Conservation (phyloP, 1,140 invertebrate species). For the Caenorhabditis briggsae region DNA sequence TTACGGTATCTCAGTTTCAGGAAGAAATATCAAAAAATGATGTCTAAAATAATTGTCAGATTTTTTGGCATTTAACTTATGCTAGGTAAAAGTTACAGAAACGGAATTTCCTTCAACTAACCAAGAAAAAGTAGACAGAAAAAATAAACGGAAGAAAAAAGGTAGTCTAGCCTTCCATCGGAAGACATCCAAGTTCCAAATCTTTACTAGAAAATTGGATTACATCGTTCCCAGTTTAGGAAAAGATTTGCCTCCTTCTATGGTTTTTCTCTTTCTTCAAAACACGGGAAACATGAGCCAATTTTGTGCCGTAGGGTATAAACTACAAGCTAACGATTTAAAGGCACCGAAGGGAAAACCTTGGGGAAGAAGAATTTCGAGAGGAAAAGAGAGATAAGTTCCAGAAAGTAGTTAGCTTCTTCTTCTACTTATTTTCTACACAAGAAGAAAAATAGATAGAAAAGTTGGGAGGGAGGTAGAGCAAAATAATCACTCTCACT, state of each 20-base stretch:
- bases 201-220: not conserved
- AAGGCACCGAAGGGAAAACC: not conserved
- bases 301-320: not conserved
- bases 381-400: not conserved
- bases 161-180: not conserved
- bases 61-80: not conserved
- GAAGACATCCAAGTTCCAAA: slow-evolving; percentile 19
- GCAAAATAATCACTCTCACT: not conserved
- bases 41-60: no score
- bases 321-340: not conserved
- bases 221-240: not conserved
- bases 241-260: not conserved
- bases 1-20: no score
- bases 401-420: not conserved
- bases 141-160: slow-evolving; percentile 2
- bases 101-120: not conserved
- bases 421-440: not conserved
- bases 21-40: no score
- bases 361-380: not conserved
- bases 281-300: not conserved
- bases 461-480: not conserved
- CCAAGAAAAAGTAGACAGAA: not conserved
- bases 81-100: not conserved
- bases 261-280: not conserved
- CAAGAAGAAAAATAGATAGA: not conserved